A percentile compares a stretch with the other conserved stretches of the same genome.
These are phyloP conservation scores for Amphibalanus amphitrite DNA, from an alignment of 1,140 invertebrate genomes.

Conservation along the genomic window DNA sequence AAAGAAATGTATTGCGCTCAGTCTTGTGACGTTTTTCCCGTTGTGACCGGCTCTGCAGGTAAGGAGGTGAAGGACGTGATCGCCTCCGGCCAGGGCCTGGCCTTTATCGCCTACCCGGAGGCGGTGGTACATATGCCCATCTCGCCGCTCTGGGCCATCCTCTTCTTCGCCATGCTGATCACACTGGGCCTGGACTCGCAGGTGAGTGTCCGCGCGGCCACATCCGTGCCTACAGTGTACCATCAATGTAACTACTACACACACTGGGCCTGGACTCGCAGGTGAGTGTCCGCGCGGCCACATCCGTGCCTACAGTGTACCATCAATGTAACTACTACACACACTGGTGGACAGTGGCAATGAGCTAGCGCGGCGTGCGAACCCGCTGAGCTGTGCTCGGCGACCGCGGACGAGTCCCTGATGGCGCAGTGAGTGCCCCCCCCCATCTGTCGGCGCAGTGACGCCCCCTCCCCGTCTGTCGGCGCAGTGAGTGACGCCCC, in stretches of 20 bases:
- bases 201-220: slow-evolving; percentile 29
- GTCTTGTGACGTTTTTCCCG: no score
- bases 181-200: slow-evolving; percentile 58
- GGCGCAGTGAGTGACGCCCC: no score
- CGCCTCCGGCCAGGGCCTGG: slow-evolving; percentile 39
- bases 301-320: background rate
- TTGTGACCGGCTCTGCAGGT: background rate
- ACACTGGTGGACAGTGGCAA: background rate
- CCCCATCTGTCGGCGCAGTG: no score
- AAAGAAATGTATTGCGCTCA: no score
- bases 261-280: slow-evolving; percentile 52
- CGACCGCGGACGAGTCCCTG: slow-evolving; percentile 4
- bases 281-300: slow-evolving; percentile 29
- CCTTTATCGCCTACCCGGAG: slow-evolving; percentile 72
- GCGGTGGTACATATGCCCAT: slow-evolving; percentile 60
- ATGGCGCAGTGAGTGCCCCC: background rate
- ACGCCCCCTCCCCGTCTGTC: no score
- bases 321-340: background rate
- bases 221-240: background rate
- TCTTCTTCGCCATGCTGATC: slow-evolving; percentile 68
- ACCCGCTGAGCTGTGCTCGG: slow-evolving; percentile 11
- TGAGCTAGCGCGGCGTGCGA: slow-evolving; percentile 23
- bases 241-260: background rate
- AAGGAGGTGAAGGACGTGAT: slow-evolving; percentile 37
- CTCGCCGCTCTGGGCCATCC: slow-evolving; percentile 58